A percentile compares a stretch with the other conserved stretches of the same genome.
Conservation (phyloP, 2,113 vertebrate species). For the Xenopus tropicalis region UCB_Xtro_10.0 CM004444.2:141458001-141458500, state of each 20-base stretch:
- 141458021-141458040: conserved; percentile 76
- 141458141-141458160: conserved; percentile 75
- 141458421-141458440: too few species aligned
- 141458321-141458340: too few species aligned
- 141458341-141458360: too few species aligned
- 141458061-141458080: conserved; percentile 73
- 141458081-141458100: conserved; percentile 66
- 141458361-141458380: too few species aligned
- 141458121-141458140: conserved; percentile 84
- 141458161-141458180: conserved; percentile 78
- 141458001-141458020: conserved; percentile 66
- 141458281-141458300: too few species aligned
- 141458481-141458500: too few species aligned
- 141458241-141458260: background rate
- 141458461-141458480: too few species aligned
- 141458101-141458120: conserved; percentile 87
- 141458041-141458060: conserved; percentile 87
- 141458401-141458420: too few species aligned
- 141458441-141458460: too few species aligned
- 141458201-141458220: conserved; percentile 76
- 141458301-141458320: too few species aligned
- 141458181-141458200: conserved; percentile 77
- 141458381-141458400: too few species aligned
- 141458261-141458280: too few species aligned
- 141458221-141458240: background rate